Conservation (phyloP, 1,140 invertebrate species). For the Archivesica marissinica region DNA sequence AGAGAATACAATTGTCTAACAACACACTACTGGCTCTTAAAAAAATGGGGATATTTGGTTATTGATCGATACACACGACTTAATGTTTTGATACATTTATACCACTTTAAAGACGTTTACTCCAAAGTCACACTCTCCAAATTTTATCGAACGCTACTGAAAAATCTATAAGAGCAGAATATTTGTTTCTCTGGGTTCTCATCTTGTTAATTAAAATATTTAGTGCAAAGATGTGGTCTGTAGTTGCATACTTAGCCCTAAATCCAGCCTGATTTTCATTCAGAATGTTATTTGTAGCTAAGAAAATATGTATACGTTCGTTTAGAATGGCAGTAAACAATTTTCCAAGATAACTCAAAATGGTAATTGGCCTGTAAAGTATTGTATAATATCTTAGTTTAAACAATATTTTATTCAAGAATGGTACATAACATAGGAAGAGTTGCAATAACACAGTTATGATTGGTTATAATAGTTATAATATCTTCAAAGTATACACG, state of each 20-base stretch:
- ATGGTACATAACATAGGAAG: no score
- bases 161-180: slow-evolving; percentile 61
- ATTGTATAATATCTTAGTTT: no score
- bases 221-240: slow-evolving; percentile 27
- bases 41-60: slow-evolving; percentile 25
- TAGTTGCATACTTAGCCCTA: slow-evolving; percentile 1
- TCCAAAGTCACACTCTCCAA: slow-evolving; percentile 32
- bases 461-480: no score
- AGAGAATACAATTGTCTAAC: slow-evolving; percentile 44
- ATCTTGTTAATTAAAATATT: slow-evolving; percentile 7
- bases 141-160: slow-evolving; percentile 57
- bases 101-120: slow-evolving; percentile 32
- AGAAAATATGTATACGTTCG: slow-evolving; percentile 21
- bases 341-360: slow-evolving; percentile 55
- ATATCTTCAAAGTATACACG: no score
- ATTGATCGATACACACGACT: slow-evolving; percentile 33
- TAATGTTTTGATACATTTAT: slow-evolving; percentile 53
- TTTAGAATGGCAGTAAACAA: slow-evolving; percentile 46
- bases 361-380: slow-evolving; percentile 44
- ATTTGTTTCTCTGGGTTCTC: slow-evolving; percentile 25
- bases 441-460: no score
- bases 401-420: no score
- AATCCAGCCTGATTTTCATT: slow-evolving; percentile 52
- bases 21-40: slow-evolving; percentile 1
- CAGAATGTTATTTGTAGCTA: slow-evolving; percentile 4